A percentile compares a stretch with the other conserved stretches of the same genome.
phyloP scores from a whole-genome alignment of 64 coral and sea anemone species.

The Anthopleura sola region DNA sequence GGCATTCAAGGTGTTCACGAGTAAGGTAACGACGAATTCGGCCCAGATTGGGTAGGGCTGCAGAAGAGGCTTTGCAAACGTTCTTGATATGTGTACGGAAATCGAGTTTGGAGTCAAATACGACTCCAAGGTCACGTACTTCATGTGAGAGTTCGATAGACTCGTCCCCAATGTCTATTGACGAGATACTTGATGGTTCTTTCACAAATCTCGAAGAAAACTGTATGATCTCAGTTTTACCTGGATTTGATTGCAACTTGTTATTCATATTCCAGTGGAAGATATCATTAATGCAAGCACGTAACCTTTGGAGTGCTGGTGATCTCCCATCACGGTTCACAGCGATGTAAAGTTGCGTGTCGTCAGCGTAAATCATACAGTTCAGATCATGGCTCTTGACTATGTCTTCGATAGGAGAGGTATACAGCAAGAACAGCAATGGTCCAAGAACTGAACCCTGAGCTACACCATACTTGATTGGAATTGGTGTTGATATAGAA shows the following conservation, averaged over 20 bases:
- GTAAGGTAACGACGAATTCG: constrained; percentile 47
- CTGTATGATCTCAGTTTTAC: too few relatives aligned
- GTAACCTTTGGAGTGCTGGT: too few relatives aligned
- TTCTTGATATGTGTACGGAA: constrained; percentile 36
- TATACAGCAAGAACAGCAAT: constrained; percentile 8
- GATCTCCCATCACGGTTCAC: too few relatives aligned
- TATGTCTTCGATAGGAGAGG: constrained; percentile 17
- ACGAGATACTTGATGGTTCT: too few relatives aligned
- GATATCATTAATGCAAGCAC: too few relatives aligned
- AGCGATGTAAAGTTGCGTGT: not conserved
- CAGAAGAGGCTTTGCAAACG: constrained; percentile 30
- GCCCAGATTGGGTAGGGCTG: constrained; percentile 35
- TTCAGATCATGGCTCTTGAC: not conserved
- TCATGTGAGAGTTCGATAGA: not conserved
- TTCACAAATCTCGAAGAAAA: too few relatives aligned
- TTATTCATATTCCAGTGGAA: too few relatives aligned
- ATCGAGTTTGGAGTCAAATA: constrained; percentile 38
- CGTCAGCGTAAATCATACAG: too few relatives aligned
- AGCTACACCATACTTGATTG: too few relatives aligned
- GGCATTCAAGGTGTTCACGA: constrained; percentile 25
- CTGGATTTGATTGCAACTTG: too few relatives aligned
- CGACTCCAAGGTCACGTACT: constrained; percentile 44
- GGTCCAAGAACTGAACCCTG: constrained; percentile 3
- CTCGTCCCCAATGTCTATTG: too few relatives aligned
- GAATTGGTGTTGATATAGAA: not conserved